phyloP scores from a whole-genome alignment of 2,888 invertebrate genomes.

The Syritta pipiens region DNA sequence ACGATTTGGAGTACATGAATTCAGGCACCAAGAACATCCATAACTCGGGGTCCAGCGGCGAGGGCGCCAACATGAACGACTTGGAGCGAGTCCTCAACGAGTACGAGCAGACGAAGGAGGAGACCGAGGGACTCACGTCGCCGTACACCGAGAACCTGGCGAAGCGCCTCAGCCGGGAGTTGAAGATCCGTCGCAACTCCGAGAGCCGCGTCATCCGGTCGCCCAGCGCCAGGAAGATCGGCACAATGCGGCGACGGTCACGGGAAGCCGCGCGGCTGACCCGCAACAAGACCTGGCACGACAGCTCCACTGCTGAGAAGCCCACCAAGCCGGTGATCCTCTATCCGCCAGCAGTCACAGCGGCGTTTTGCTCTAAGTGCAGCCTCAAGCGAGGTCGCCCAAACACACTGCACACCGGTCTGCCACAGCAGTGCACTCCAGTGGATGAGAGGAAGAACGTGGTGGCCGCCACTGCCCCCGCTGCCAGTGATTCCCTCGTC shows the following conservation, averaged over 20 bases:
- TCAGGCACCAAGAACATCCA: slow-evolving; percentile 80
- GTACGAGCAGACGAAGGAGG: slow-evolving; percentile 87
- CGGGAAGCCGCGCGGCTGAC: slow-evolving; percentile 82
- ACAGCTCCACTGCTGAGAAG: slow-evolving; percentile 71
- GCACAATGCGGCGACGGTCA: slow-evolving; percentile 86
- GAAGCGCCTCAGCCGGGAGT: slow-evolving; percentile 84
- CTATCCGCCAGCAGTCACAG: slow-evolving; percentile 27
- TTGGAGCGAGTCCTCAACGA: slow-evolving; percentile 85
- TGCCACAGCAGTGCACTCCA: slow-evolving; percentile 70
- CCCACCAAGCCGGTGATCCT: slow-evolving; percentile 15
- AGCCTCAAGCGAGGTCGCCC: slow-evolving; percentile 81
- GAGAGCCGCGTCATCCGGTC: slow-evolving; percentile 87
- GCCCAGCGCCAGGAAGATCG: slow-evolving; percentile 90
- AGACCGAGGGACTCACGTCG: slow-evolving; percentile 80
- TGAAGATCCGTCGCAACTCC: slow-evolving; percentile 86
- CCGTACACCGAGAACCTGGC: slow-evolving; percentile 84
- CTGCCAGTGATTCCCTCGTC: slow-evolving; percentile 16
- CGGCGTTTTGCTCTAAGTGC: slow-evolving; percentile 81
- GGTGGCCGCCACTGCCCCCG: background rate
- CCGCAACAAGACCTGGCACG: slow-evolving; percentile 85
- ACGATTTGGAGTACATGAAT: slow-evolving; percentile 59
- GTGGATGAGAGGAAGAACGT: slow-evolving; percentile 35
- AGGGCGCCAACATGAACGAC: slow-evolving; percentile 74
- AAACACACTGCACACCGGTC: slow-evolving; percentile 79
- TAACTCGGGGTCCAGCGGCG: slow-evolving; percentile 4